These are phyloP conservation scores for Plutomurus gul DNA, from an alignment of 1,140 invertebrate species.

Conservation along the genomic window DNA sequence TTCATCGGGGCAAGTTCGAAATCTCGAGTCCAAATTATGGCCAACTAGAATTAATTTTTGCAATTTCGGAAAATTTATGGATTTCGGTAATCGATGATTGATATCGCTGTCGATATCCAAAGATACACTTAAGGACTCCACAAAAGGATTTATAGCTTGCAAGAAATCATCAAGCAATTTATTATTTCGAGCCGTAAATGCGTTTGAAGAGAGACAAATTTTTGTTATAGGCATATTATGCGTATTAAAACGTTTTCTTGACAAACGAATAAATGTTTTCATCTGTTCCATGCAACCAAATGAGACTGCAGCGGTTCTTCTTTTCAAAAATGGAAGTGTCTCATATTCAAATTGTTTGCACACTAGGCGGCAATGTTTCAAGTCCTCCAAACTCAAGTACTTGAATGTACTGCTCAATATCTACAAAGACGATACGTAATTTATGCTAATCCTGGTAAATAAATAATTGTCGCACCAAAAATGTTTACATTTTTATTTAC, in stretches of 20 bases:
- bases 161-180: neutral
- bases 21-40: neutral
- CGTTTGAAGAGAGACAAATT: neutral
- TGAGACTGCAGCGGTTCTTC: neutral
- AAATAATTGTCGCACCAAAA: too few relatives aligned
- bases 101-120: neutral
- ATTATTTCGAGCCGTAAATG: neutral
- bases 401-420: conserved; percentile 54
- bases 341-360: neutral
- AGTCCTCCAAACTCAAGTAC: neutral
- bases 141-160: neutral
- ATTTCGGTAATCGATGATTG: neutral
- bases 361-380: neutral
- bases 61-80: neutral
- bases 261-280: neutral
- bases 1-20: neutral
- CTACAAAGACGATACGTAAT: too few relatives aligned
- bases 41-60: neutral
- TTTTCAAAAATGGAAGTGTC: neutral
- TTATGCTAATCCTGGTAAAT: too few relatives aligned
- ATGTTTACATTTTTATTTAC: too few relatives aligned
- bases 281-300: neutral
- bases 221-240: neutral
- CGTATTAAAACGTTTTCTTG: neutral
- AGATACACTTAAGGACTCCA: neutral